Evolutionary conservation across 2,888 invertebrate genomes (phyloP).

Genomic region (Chromoteleia sp.): DNA sequence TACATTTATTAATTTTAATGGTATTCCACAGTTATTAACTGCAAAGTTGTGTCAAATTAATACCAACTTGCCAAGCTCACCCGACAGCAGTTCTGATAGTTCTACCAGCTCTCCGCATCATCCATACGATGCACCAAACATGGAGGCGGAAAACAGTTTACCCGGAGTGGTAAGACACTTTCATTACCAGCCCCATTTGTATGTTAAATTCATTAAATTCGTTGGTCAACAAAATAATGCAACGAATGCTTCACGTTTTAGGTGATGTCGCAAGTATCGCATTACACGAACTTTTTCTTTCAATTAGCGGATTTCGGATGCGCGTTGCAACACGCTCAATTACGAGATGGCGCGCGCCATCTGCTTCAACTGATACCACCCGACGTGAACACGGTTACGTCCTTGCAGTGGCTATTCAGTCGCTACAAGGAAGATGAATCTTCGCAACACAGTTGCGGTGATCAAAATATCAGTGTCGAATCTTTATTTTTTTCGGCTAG

Average conservation of each 20-base stretch:
- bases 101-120: slow-evolving; percentile 96
- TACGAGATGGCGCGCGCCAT: slow-evolving; percentile 93
- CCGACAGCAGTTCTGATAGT: slow-evolving; percentile 97
- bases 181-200: too few species aligned
- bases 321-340: slow-evolving; percentile 90
- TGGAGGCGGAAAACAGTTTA: slow-evolving; percentile 94
- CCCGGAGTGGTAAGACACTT: slow-evolving; percentile 93
- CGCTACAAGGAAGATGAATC: slow-evolving; percentile 80
- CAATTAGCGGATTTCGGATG: slow-evolving; percentile 96
- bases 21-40: slow-evolving; percentile 87
- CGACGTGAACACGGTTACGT: slow-evolving; percentile 88
- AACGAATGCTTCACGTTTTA: slow-evolving; percentile 77
- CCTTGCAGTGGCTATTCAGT: slow-evolving; percentile 87
- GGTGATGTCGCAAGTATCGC: slow-evolving; percentile 93
- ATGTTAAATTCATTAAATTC: too few species aligned
- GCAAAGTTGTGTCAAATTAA: slow-evolving; percentile 92
- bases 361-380: slow-evolving; percentile 93
- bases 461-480: slow-evolving; percentile 86
- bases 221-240: too few species aligned
- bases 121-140: slow-evolving; percentile 91
- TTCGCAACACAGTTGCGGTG: slow-evolving; percentile 76
- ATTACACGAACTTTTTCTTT: slow-evolving; percentile 92
- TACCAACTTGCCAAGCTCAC: slow-evolving; percentile 90
- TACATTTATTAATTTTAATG: slow-evolving; percentile 1
- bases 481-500: slow-evolving; percentile 89